A percentile compares a stretch with the other conserved stretches of the same genome.
These are phyloP conservation scores for Symphodus melops DNA, from an alignment of 2,113 vertebrate species.

Conservation along the genomic window DNA sequence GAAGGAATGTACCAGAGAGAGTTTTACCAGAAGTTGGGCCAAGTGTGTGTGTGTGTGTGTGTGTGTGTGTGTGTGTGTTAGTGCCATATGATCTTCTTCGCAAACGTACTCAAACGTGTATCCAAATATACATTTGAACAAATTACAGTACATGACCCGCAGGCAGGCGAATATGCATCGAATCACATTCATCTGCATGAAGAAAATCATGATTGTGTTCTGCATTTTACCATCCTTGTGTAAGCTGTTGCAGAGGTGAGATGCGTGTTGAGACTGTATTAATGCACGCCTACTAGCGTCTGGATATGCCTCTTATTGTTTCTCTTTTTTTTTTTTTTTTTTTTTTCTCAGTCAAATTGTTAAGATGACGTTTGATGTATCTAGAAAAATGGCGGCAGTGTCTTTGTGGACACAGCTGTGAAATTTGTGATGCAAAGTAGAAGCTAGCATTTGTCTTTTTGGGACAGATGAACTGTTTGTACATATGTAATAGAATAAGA, in stretches of 20 bases:
- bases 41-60: slow-evolving; percentile 40
- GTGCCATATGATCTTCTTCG: slow-evolving; percentile 59
- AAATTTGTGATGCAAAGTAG: slow-evolving; percentile 88
- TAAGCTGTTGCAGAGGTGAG: slow-evolving; percentile 77
- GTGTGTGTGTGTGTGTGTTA: slow-evolving; percentile 44
- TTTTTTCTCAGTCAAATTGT: slow-evolving; percentile 85
- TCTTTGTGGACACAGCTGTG: slow-evolving; percentile 89
- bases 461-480: slow-evolving; percentile 85
- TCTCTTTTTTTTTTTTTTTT: slow-evolving; percentile 29
- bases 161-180: slow-evolving; percentile 58
- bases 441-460: slow-evolving; percentile 86
- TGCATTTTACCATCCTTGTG: slow-evolving; percentile 72
- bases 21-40: slow-evolving; percentile 54
- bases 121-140: slow-evolving; percentile 69
- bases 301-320: slow-evolving; percentile 81
- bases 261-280: slow-evolving; percentile 79
- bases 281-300: slow-evolving; percentile 79
- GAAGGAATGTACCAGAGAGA: slow-evolving; percentile 69
- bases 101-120: slow-evolving; percentile 44
- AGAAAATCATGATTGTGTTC: slow-evolving; percentile 61
- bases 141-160: slow-evolving; percentile 55
- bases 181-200: slow-evolving; percentile 84
- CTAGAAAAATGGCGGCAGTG: slow-evolving; percentile 79
- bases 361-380: slow-evolving; percentile 85
- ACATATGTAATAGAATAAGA: slow-evolving; percentile 60